phyloP scores from a whole-genome alignment of 1,140 invertebrate genomes.

The Teleogryllus occipitalis region DNA sequence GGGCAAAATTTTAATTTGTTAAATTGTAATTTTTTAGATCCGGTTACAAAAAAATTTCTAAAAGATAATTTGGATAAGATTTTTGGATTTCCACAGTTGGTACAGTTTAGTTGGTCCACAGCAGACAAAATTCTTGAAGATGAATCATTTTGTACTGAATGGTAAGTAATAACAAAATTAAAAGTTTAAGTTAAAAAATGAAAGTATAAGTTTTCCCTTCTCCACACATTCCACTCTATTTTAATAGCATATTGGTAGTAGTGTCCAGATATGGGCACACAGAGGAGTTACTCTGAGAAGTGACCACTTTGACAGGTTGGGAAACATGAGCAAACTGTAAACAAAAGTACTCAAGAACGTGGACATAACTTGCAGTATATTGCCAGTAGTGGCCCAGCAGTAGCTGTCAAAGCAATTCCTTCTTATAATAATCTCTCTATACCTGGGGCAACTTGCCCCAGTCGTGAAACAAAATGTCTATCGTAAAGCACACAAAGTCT shows the following conservation, averaged over 20 bases:
- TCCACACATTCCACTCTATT: neutral
- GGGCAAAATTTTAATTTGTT: too few relatives aligned
- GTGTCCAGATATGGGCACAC: neutral
- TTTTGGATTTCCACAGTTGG: conserved; percentile 94
- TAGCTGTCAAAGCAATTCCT: too few relatives aligned
- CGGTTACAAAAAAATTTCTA: conserved; percentile 89
- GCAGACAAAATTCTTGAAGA: conserved; percentile 71
- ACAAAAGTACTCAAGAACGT: too few relatives aligned
- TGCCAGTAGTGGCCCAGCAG: too few relatives aligned
- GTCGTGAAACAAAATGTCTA: too few relatives aligned
- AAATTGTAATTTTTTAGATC: conserved; percentile 57
- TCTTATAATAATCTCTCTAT: too few relatives aligned
- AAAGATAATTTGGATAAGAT: conserved; percentile 72
- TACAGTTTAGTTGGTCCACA: conserved; percentile 97
- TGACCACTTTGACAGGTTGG: neutral
- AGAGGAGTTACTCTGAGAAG: neutral
- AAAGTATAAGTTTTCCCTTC: neutral
- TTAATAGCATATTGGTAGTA: neutral
- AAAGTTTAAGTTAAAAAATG: neutral
- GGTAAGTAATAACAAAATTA: conserved; percentile 36
- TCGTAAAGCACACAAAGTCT: too few relatives aligned
- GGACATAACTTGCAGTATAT: too few relatives aligned
- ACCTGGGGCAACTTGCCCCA: too few relatives aligned
- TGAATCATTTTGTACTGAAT: conserved; percentile 63
- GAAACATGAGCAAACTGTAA: neutral